Evolutionary conservation across 2,113 vertebrate species (phyloP), one percentile per base, ranked within the genome.

Genomic region (Barbus barbus): DNA sequence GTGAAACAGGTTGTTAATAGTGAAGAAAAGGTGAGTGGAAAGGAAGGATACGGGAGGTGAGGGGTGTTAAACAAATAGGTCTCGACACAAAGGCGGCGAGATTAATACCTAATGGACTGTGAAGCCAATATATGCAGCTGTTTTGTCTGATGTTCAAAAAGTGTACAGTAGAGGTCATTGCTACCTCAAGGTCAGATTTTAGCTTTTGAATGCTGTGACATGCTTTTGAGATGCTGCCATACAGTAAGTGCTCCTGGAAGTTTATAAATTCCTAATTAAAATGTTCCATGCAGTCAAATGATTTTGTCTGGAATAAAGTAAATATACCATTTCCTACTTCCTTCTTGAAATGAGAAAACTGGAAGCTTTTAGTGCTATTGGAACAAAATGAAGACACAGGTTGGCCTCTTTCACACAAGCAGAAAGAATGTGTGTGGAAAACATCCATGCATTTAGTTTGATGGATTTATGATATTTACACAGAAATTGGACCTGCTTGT

Each of bases 301-400:
- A 18, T 65, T 65, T 65, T 7, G 14, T 3, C 20, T 22, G 65
- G 31, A 36, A 46, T 74, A 26, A 74, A 48, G 14, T 28, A 24
- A 16, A 48, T 4, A 16, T 16, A 1, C 1, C 7, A 38, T 41
- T 5, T 71, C 20, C 22, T 41, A 5, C 4, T 24, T 41, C 3
- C 13, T 73, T 48, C 7, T 74, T 74, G n/a, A 74, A 16, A 26
- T 46, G 18, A 74, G 12, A 44, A 28, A 41, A 8, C 38, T 63
- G 72, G 69, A 76, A 18, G 26, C 74, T 83, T 86, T 69, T 46
- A 53, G 60, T 53, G 71, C 72, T 77, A 41, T 73, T 9, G 16
- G 63, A 22, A n/a, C n/a, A 67, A 22, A 33, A 3, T 0, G 36
- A 36, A 9, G 36, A 26, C 61, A 33, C 28, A 33, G 1, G 28